Percentiles rank a stretch among this genome's conserved stretches.
These are phyloP conservation scores for Leptoteleia sp. DNA, from an alignment of 1,140 invertebrate genomes.

Conservation along the genomic window DNA sequence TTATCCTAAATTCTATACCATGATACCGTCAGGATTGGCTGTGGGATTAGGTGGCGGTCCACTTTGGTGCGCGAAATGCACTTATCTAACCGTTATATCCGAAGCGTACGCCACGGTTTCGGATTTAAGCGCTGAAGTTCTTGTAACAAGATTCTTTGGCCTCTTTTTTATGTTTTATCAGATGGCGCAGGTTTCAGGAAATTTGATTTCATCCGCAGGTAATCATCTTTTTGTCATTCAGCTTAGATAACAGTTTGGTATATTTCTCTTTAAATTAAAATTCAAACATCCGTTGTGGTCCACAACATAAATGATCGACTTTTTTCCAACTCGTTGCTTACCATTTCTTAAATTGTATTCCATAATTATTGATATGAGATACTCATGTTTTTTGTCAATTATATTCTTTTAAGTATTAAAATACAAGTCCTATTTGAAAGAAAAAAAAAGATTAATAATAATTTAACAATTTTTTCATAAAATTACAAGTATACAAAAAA, in stretches of 20 bases:
- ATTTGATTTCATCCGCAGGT: conserved; percentile 93
- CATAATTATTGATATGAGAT: no score
- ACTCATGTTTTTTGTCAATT: no score
- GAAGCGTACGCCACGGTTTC: conserved; percentile 87
- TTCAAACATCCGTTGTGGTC: no score
- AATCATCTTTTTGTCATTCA: no score
- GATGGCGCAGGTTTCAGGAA: conserved; percentile 95
- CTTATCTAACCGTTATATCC: conserved; percentile 90
- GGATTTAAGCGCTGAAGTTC: conserved; percentile 84
- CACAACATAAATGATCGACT: background rate
- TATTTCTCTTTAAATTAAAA: no score
- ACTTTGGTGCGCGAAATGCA: conserved; percentile 94
- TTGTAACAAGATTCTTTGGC: conserved; percentile 93
- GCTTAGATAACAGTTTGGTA: no score
- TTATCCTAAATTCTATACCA: conserved; percentile 89
- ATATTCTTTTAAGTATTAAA: background rate
- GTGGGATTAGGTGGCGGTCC: conserved; percentile 93
- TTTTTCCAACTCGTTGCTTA: background rate
- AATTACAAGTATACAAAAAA: no score
- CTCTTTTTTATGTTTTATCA: conserved; percentile 97
- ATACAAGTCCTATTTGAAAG: background rate
- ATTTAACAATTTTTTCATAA: no score
- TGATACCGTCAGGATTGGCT: conserved; percentile 91
- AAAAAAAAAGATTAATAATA: no score
- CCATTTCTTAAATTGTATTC: no score